Evolutionary conservation across 92 coral and sea anemone genomes (phyloP), one percentile per base, ranked within the genome.

Genomic region (Desmophyllum pertusum): DNA sequence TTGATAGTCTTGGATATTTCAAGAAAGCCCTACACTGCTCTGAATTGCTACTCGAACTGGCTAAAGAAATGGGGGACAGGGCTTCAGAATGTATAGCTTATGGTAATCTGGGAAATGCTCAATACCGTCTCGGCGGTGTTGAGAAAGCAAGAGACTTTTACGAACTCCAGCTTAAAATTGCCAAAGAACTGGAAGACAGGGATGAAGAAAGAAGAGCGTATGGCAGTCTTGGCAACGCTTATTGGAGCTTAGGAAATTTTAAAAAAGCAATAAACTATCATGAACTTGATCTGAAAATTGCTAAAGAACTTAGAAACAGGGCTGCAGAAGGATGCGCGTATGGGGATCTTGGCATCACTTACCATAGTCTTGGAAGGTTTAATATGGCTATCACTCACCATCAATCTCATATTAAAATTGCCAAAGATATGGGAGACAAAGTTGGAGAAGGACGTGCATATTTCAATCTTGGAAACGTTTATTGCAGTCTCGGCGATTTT

Each of bases 351-450:
- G 77, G 77, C 8, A 43, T 25, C 37, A 2, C 19, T 10, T 72
- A 9, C 36, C 15, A 43, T 11, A 72, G 21, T 43, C 52, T 72
- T 5, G 25, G 77, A n/a, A n/a, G 46, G 0, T 43, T 72, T 36
- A 14, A 72, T 25, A n/a, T 29, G 23, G 77, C 77, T 2, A 72
- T 72, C 30, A 8, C 27, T n/a, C 15, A 72, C 30, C 57, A 43
- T 30, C 37, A 72, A 11, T 53, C 29, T 3, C 19, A 10, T 0
- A 2, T 72, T n/a, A 43, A 27, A 4, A 33, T 46, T 48, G 15
- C 77, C 37, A n/a, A 27, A 72, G 59, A 43, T 42, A 33, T n/a
- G 37, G 77, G 77, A n/a, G n/a, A n/a, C n/a, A n/a, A n/a, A n/a
- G n/a, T n/a, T 45, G 59, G 4, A 27, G 57, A 72, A 72, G 57